phyloP scores from a whole-genome alignment of 2,113 vertebrate species.

The Seriola rivoliana region DNA sequence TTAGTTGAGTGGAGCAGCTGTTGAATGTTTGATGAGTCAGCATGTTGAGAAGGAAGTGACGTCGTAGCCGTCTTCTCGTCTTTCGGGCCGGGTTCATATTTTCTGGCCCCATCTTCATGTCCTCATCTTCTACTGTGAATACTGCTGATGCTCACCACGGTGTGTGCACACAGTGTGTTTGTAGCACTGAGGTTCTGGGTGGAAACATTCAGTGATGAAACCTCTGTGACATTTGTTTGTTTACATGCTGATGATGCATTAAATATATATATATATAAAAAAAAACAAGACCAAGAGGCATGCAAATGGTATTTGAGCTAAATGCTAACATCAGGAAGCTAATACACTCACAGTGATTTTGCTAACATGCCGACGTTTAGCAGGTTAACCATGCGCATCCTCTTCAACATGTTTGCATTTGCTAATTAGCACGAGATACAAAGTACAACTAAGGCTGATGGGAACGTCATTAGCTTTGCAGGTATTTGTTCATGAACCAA shows the following conservation, averaged over 20 bases:
- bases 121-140: conserved; percentile 5
- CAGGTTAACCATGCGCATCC: background rate
- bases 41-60: conserved; percentile 70
- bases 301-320: background rate
- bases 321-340: background rate
- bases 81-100: conserved; percentile 44
- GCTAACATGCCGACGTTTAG: background rate
- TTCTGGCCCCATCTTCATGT: conserved; percentile 13
- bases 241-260: background rate
- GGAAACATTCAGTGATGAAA: background rate
- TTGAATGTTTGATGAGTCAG: conserved; percentile 78
- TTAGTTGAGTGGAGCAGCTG: conserved; percentile 67
- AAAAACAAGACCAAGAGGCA: too few relatives aligned
- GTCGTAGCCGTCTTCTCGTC: conserved; percentile 61
- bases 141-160: background rate
- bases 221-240: background rate
- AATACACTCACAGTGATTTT: too few relatives aligned
- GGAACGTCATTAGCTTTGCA: too few relatives aligned
- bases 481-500: too few relatives aligned
- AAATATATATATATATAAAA: background rate
- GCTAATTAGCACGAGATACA: background rate
- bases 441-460: too few relatives aligned
- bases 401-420: background rate
- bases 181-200: background rate
- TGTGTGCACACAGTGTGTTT: background rate